Conservation (phyloP, 2,797 vertebrate species). For the Pantherophis vulpinus region DNA sequence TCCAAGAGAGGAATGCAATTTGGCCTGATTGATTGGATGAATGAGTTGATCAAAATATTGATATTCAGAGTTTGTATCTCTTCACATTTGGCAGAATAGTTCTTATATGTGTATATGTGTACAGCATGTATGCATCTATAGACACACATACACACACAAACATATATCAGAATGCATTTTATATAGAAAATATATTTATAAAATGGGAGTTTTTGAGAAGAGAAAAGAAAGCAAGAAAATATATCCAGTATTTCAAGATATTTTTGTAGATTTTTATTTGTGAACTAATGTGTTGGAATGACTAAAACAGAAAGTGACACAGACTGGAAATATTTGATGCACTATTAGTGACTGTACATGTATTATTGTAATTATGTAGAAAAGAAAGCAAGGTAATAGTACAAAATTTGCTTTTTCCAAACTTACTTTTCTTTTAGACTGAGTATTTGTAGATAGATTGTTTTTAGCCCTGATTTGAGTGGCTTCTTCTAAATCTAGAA, state of each 20-base stretch:
- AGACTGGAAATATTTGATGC: neutral
- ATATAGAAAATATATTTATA: neutral
- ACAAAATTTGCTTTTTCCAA: neutral
- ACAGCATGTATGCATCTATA: neutral
- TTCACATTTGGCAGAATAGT: neutral
- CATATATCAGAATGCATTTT: neutral
- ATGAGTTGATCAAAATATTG: neutral
- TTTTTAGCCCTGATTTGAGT: conserved; percentile 59
- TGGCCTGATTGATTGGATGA: neutral
- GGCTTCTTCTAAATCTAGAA: conserved; percentile 82
- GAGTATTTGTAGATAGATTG: conserved; percentile 50
- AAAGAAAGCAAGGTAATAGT: neutral
- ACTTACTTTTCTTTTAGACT: conserved; percentile 75
- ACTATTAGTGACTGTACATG: neutral
- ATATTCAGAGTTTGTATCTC: neutral
- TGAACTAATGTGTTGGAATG: neutral
- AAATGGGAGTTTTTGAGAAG: neutral
- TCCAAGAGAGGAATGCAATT: neutral
- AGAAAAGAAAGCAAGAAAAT: neutral
- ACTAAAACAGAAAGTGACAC: neutral
- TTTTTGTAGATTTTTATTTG: neutral
- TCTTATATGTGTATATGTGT: neutral
- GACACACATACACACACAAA: neutral
- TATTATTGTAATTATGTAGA: neutral
- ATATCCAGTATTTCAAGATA: neutral